These are phyloP conservation scores for Phocoena phocoena DNA, from an alignment of 2,113 vertebrate species.

Conservation along the genomic window DNA sequence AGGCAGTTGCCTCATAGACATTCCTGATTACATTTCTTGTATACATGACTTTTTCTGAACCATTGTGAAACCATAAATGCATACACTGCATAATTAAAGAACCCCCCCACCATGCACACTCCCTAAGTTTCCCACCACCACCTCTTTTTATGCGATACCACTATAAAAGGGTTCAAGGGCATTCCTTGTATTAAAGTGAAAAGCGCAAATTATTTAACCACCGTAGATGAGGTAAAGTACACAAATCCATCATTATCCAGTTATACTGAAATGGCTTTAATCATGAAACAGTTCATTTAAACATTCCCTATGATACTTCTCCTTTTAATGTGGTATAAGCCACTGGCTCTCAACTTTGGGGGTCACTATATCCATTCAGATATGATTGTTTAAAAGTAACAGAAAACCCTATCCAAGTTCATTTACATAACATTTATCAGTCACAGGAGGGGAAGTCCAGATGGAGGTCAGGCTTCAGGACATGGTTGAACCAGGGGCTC, in stretches of 20 bases:
- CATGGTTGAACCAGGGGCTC: background rate
- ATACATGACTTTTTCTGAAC: background rate
- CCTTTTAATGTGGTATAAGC: background rate
- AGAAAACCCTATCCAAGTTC: background rate
- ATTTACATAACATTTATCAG: background rate
- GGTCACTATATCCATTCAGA: background rate
- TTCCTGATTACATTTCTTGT: background rate
- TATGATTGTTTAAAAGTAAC: background rate
- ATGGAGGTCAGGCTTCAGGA: background rate
- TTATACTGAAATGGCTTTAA: background rate
- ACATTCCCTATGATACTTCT: background rate
- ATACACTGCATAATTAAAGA: background rate
- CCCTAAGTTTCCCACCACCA: background rate
- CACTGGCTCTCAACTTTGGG: background rate
- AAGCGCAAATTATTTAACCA: background rate
- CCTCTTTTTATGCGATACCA: background rate
- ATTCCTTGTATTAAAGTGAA: background rate
- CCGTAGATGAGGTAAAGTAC: background rate
- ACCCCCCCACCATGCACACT: background rate
- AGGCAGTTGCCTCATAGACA: background rate
- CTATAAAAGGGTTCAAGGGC: background rate
- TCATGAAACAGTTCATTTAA: background rate
- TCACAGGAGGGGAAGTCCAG: background rate
- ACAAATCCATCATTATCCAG: background rate
- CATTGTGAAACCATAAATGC: background rate